phyloP scores from a whole-genome alignment of 1,140 invertebrate genomes.

The Protaetia brevitarsis region DNA sequence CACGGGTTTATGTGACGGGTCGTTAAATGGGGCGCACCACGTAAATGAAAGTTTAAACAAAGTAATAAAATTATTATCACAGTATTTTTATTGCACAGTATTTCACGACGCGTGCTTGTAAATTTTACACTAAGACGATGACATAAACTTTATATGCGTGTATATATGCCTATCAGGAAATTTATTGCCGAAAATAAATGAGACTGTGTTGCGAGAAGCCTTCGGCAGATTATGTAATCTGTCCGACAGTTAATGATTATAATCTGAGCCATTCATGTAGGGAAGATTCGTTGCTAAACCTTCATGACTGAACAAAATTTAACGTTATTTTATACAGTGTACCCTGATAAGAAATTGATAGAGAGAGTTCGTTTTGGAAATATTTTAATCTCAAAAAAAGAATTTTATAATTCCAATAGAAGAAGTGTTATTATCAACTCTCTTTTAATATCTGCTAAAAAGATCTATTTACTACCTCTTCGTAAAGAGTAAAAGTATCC shows the following conservation, averaged over 20 bases:
- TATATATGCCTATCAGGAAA: background rate
- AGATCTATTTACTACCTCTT: no score
- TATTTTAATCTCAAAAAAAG: no score
- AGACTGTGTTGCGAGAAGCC: background rate
- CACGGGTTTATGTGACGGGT: background rate
- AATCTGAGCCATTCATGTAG: background rate
- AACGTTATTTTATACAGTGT: no score
- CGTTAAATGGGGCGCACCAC: background rate
- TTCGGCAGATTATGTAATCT: background rate
- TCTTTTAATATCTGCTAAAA: no score
- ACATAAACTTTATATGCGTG: background rate
- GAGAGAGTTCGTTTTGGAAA: no score
- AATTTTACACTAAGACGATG: background rate
- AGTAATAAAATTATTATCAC: conserved; percentile 8
- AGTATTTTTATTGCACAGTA: background rate
- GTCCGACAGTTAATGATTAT: background rate
- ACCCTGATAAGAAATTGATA: no score
- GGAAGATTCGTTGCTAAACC: no score
- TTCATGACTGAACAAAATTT: no score
- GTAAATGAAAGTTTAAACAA: conserved; percentile 15
- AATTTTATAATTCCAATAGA: no score
- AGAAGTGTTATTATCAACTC: no score
- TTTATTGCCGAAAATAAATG: background rate
- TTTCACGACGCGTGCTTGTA: conserved; percentile 1
- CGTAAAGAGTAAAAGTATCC: no score